Conservation (phyloP, 1,140 invertebrate genomes). For the Akabosia matsudoensis region DNA sequence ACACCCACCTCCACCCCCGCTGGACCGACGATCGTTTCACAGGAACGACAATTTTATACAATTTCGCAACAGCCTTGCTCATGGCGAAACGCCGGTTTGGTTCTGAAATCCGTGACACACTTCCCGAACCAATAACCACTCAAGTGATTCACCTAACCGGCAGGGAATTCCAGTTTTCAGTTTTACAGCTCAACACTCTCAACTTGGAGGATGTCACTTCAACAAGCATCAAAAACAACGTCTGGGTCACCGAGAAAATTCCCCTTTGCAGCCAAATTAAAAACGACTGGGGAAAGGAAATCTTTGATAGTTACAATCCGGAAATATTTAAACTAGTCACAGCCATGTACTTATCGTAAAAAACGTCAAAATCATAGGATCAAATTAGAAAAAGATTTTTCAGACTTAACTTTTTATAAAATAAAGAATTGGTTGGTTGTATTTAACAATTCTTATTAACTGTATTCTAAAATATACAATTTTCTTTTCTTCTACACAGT, state of each 20-base stretch:
- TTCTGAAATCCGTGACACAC: constrained; percentile 24
- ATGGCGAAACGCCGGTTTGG: constrained; percentile 71
- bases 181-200: constrained; percentile 81
- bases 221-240: constrained; percentile 65
- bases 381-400: too few species aligned
- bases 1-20: constrained; percentile 58
- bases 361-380: too few species aligned
- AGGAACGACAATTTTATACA: constrained; percentile 66
- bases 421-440: too few species aligned
- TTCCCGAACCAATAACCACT: constrained; percentile 72
- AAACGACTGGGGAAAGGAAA: constrained; percentile 63
- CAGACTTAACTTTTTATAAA: too few species aligned
- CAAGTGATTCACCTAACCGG: constrained; percentile 77
- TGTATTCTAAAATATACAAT: neutral
- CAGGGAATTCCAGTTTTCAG: constrained; percentile 69
- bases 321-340: constrained; percentile 62
- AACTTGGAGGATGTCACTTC: constrained; percentile 55
- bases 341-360: constrained; percentile 5
- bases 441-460: too few species aligned
- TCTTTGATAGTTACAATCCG: constrained; percentile 69
- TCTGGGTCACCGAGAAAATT: constrained; percentile 66
- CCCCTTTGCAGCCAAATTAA: constrained; percentile 65
- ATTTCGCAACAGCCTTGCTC: constrained; percentile 65
- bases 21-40: constrained; percentile 48
- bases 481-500: too few species aligned